These are phyloP conservation scores for Diplodus sargus DNA, from an alignment of 2,797 vertebrate species.

Conservation along the genomic window DNA sequence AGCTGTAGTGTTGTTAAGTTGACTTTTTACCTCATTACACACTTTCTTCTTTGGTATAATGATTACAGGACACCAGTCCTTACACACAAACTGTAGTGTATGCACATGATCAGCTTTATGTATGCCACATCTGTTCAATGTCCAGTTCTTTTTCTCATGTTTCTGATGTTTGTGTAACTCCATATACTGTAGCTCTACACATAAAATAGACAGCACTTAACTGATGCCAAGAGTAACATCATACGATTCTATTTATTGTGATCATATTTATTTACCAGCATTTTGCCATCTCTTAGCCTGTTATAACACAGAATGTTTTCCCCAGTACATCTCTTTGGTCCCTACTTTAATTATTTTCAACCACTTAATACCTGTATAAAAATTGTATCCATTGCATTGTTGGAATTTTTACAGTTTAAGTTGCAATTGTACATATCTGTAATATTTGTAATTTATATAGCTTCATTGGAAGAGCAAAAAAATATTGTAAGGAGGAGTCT, in stretches of 20 bases:
- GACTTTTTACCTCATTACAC: constrained; percentile 38
- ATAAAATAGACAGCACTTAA: constrained; percentile 31
- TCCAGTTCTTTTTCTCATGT: constrained; percentile 17
- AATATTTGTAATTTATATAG: constrained; percentile 83
- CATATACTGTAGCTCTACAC: constrained; percentile 35
- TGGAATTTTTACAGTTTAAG: constrained; percentile 66
- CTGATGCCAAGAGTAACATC: constrained; percentile 49
- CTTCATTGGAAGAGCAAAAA: constrained; percentile 69
- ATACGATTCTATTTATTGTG: constrained; percentile 73
- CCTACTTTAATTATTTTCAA: constrained; percentile 46
- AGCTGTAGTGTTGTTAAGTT: constrained; percentile 37
- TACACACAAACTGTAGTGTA: constrained; percentile 21
- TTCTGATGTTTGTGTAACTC: constrained; percentile 22
- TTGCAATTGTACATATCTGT: constrained; percentile 82
- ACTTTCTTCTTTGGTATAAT: constrained; percentile 9
- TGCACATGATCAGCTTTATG: constrained; percentile 16
- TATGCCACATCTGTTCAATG: constrained; percentile 9
- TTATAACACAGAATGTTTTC: constrained; percentile 52
- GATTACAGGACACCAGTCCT: constrained; percentile 28
- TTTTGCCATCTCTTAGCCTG: constrained; percentile 37
- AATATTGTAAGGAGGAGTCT: constrained; percentile 65
- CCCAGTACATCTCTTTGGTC: constrained; percentile 37
- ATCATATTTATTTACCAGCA: constrained; percentile 74
- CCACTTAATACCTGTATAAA: constrained; percentile 56
- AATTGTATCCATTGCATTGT: constrained; percentile 58